Evolutionary conservation across 2,888 invertebrate genomes (phyloP).

Genomic region (Oligia strigilis): DNA sequence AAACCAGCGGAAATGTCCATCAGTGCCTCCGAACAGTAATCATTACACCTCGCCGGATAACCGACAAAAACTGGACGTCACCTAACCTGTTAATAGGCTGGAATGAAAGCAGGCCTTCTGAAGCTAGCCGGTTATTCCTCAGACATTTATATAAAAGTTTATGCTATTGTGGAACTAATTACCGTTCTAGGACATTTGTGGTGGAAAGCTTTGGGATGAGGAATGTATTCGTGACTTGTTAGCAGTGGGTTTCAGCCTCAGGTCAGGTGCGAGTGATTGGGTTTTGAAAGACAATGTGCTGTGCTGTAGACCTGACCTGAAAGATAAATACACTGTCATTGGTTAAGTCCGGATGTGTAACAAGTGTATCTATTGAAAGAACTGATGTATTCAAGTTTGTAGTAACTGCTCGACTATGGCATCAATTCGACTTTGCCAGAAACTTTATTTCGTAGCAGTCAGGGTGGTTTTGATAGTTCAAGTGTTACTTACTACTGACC

Average conservation of each 20-base stretch:
- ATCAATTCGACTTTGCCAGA: background rate
- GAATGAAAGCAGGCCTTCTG: conserved; percentile 71
- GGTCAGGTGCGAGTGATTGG: background rate
- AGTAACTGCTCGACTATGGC: background rate
- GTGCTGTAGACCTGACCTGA: background rate
- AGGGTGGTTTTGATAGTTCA: background rate
- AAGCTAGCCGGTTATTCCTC: conserved; percentile 73
- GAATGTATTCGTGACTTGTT: conserved; percentile 28
- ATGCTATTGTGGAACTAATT: conserved; percentile 55
- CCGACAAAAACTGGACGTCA: conserved; percentile 79
- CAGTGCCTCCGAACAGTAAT: conserved; percentile 75
- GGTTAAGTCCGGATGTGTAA: background rate
- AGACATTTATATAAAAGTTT: conserved; percentile 60
- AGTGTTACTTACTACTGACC: background rate
- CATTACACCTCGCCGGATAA: conserved; percentile 82
- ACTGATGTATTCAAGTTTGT: background rate
- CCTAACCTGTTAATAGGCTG: conserved; percentile 71
- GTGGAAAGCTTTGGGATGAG: conserved; percentile 34
- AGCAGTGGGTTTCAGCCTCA: background rate
- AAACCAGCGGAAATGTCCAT: conserved; percentile 80
- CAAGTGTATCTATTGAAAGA: background rate
- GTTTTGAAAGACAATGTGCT: conserved; percentile 13
- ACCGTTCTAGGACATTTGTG: conserved; percentile 50
- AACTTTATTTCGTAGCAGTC: background rate
- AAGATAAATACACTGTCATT: background rate